A percentile compares a stretch with the other conserved stretches of the same genome.
Evolutionary conservation across 2,797 vertebrate species (phyloP).

Genomic region (Saxicola maurus): DNA sequence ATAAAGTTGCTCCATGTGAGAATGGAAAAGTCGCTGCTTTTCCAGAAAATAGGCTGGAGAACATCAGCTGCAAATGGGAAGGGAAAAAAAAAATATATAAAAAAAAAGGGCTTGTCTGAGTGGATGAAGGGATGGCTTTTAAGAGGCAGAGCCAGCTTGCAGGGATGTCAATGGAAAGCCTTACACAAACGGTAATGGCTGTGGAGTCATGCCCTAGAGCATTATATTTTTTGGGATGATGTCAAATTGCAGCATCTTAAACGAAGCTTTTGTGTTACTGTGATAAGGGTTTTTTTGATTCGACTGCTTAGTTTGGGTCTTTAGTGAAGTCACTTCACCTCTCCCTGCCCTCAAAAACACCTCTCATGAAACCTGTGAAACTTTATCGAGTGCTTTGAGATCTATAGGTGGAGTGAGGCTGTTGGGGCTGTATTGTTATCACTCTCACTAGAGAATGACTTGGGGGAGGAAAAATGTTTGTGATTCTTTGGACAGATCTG

Average conservation of each 20-base stretch:
- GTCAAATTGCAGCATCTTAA: slow-evolving; percentile 43
- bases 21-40: slow-evolving; percentile 51
- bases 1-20: slow-evolving; percentile 39
- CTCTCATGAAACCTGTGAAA: slow-evolving; percentile 28
- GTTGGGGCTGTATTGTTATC: background rate
- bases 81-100: background rate
- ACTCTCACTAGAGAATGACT: background rate
- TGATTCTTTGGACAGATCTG: slow-evolving; percentile 18
- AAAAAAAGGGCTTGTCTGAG: background rate
- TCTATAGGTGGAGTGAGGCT: background rate
- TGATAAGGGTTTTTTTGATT: slow-evolving; percentile 40
- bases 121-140: slow-evolving; percentile 43
- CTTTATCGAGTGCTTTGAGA: slow-evolving; percentile 30
- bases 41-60: slow-evolving; percentile 51
- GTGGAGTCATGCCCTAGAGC: slow-evolving; percentile 43
- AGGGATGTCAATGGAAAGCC: slow-evolving; percentile 34
- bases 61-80: slow-evolving; percentile 47
- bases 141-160: slow-evolving; percentile 30
- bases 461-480: slow-evolving; percentile 30
- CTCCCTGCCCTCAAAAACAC: slow-evolving; percentile 3
- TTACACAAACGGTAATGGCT: slow-evolving; percentile 52
- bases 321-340: slow-evolving; percentile 55
- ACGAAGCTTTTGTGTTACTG: slow-evolving; percentile 36
- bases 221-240: slow-evolving; percentile 58
- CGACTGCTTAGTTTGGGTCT: slow-evolving; percentile 22